Conservation (phyloP, 2,888 invertebrate genomes). For the Coelogynopora nodosa region DNA sequence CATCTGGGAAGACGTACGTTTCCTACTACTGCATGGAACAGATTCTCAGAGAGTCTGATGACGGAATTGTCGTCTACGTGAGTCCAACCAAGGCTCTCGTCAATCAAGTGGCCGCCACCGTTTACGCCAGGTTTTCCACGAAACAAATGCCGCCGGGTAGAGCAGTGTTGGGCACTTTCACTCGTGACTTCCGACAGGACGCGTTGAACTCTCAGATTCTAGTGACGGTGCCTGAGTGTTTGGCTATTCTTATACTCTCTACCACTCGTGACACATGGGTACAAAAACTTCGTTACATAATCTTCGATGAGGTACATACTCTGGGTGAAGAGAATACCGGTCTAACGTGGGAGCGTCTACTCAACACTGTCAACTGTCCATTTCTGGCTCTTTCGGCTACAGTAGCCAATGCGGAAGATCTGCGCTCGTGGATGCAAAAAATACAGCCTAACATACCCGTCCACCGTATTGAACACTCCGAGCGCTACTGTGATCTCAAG, state of each 20-base stretch:
- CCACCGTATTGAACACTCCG: not conserved
- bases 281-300: constrained; percentile 36
- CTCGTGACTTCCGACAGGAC: constrained; percentile 43
- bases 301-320: constrained; percentile 46
- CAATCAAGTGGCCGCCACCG: constrained; percentile 41
- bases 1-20: constrained; percentile 44
- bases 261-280: constrained; percentile 38
- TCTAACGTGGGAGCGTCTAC: constrained; percentile 43
- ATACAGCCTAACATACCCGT: constrained; percentile 23
- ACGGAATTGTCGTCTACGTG: constrained; percentile 41
- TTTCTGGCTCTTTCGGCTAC: constrained; percentile 45
- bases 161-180: constrained; percentile 41
- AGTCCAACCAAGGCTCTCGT: constrained; percentile 46
- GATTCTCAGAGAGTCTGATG: constrained; percentile 35
- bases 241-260: constrained; percentile 40
- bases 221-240: constrained; percentile 45
- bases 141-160: not conserved
- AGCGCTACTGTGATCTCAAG: not conserved
- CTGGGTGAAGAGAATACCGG: constrained; percentile 35
- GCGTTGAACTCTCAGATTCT: constrained; percentile 43
- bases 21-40: constrained; percentile 46
- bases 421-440: constrained; percentile 37
- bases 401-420: constrained; percentile 27
- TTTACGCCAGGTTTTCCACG: constrained; percentile 33
- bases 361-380: constrained; percentile 43